A percentile compares a stretch with the other conserved stretches of the same genome.
Conservation (phyloP, 1,140 invertebrate species). For the Hypsibius dujardini region DNA sequence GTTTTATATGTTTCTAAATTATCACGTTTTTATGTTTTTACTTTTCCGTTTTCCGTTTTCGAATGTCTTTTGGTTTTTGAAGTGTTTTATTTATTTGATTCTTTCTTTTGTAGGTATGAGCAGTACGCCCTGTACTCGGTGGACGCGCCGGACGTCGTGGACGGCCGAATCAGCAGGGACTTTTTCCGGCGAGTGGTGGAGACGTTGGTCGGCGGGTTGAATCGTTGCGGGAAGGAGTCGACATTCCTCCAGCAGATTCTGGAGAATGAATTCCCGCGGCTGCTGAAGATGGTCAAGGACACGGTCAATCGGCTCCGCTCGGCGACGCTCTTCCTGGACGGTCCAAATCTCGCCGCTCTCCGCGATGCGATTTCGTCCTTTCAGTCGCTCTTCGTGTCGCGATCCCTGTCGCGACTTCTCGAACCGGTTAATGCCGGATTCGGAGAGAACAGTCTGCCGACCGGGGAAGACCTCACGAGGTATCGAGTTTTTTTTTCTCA, state of each 20-base stretch:
- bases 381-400: conserved; percentile 69
- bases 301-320: not conserved
- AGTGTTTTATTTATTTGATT: too few species aligned
- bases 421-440: conserved; percentile 53
- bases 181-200: not conserved
- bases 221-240: not conserved
- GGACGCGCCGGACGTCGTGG: not conserved
- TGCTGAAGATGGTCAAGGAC: conserved; percentile 7
- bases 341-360: conserved; percentile 24
- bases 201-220: not conserved
- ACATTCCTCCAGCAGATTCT: not conserved
- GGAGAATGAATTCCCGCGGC: conserved; percentile 5
- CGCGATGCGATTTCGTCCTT: conserved; percentile 43
- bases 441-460: not conserved
- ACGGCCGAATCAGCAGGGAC: conserved; percentile 5
- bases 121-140: not conserved
- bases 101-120: too few species aligned
- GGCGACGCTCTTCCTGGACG: not conserved
- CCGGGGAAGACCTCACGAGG: too few species aligned
- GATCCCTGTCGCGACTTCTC: conserved; percentile 58
- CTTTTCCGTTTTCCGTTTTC: too few species aligned
- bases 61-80: too few species aligned
- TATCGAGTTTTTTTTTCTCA: too few species aligned
- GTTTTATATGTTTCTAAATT: too few species aligned
- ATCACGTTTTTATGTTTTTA: too few species aligned